Evolutionary conservation across 2,888 invertebrate species (phyloP), one percentile per base, ranked within the genome.

Genomic region (Chironomus tentans): DNA sequence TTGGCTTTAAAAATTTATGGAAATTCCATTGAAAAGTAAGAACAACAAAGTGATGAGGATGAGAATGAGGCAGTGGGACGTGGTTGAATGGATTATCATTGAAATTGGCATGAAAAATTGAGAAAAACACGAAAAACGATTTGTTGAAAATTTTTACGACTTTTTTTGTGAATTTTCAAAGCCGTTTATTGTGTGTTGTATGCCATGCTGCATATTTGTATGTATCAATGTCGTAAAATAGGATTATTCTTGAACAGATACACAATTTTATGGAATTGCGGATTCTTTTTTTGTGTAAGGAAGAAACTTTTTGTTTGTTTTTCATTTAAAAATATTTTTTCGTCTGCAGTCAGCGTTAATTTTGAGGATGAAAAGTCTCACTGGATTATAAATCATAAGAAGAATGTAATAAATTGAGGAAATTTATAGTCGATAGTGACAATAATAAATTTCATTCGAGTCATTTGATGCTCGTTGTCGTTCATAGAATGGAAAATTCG

Each of bases 91-190:
- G 56, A 56, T 56, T 56, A 56, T 56, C 15, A 56, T 56, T 56
- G 56, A 3, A 15, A 70, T 18, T 21, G 13, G 15, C 21, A 70
- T 47, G 7, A 47, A 46, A 68, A 74, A 74, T 74, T 74, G 68
- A 74, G 68, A 47, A 21, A 46, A 74, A 74, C 65, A 68, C 74
- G 74, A 74, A 74, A 74, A 74, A 68, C 74, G 74, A 74, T 74
- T 74, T 74, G 74, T 68, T 74, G 74, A 74, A 74, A 74, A 68
- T 48, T 74, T 74, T 74, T 68, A 74, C 47, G 74, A 48, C 21
- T 68, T 22, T 72, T 72, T 61, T 50, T 50, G 50, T 50, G 50
- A 15, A 28, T 28, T 28, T 38, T 38, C 38, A 68, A 68, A 28
- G n/a, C 24, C 21, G 4, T 38, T 38, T 38, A 38, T 38, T 38